Evolutionary conservation across 2,113 vertebrate species (phyloP).

Genomic region (Campylorhamphus procurvoides): DNA sequence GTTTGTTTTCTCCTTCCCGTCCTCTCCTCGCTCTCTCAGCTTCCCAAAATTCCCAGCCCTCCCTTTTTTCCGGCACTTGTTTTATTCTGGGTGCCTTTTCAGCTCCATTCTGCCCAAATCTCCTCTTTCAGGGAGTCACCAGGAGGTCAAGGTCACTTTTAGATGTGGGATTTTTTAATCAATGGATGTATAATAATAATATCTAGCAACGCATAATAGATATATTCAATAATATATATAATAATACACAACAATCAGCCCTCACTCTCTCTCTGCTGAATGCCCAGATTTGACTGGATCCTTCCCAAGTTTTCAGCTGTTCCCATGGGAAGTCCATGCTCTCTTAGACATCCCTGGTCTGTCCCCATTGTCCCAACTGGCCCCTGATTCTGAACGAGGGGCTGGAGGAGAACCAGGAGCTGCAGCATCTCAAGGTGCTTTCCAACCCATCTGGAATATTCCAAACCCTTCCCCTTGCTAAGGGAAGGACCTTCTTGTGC

Average conservation of each 20-base stretch:
- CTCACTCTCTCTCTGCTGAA: not conserved
- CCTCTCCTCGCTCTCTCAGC: not conserved
- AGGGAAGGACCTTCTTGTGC: not conserved
- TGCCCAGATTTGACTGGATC: not conserved
- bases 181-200: not conserved
- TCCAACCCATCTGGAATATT: not conserved
- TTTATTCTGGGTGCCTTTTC: not conserved
- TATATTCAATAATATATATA: not conserved
- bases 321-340: not conserved
- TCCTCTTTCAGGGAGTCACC: not conserved
- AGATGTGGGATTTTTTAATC: not conserved
- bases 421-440: not conserved
- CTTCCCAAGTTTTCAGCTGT: not conserved
- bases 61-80: not conserved
- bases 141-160: not conserved
- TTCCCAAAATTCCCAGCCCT: not conserved
- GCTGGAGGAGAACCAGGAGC: not conserved
- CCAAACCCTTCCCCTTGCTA: not conserved
- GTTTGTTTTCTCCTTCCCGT: not conserved
- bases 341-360: not conserved
- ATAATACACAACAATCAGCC: not conserved
- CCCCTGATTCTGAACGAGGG: not conserved
- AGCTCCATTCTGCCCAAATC: not conserved
- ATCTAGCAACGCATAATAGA: not conserved
- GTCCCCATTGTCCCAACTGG: accelerated